Evolutionary conservation across 2,888 invertebrate species (phyloP).

Genomic region (Phoronis australis): DNA sequence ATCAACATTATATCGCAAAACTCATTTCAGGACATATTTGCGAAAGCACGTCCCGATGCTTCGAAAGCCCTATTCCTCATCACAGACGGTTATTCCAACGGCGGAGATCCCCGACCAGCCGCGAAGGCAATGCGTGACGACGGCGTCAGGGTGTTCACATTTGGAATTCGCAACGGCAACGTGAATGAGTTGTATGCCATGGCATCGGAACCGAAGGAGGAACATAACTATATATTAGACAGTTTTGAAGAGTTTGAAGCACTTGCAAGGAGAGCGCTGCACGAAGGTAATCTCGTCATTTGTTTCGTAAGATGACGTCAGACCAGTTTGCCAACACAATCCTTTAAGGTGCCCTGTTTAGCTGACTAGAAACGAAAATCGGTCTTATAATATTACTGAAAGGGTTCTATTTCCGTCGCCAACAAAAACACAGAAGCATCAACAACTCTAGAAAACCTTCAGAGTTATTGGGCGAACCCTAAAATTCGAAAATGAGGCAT

Average conservation of each 20-base stretch:
- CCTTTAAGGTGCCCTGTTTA: no score
- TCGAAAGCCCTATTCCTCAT: conserved; percentile 64
- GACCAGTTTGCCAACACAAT: no score
- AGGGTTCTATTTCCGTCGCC: no score
- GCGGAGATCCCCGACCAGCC: conserved; percentile 63
- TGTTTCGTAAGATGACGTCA: no score
- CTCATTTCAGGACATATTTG: conserved; percentile 49
- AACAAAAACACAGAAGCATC: no score
- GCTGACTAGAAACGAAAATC: no score
- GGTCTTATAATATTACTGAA: no score
- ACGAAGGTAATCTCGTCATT: conserved; percentile 61
- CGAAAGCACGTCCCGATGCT: conserved; percentile 42
- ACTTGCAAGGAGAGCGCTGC: conserved; percentile 63
- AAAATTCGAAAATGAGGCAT: no score
- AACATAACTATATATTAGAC: conserved; percentile 64
- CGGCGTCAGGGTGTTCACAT: conserved; percentile 55
- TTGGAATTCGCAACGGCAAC: conserved; percentile 65
- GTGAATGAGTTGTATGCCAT: conserved; percentile 60
- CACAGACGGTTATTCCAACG: conserved; percentile 69
- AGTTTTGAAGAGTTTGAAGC: conserved; percentile 68
- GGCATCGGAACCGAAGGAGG: conserved; percentile 62
- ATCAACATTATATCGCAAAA: no score
- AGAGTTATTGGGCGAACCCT: no score
- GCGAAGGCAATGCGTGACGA: conserved; percentile 57
- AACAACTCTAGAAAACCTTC: no score